Base-by-base conservation (phyloP, 2,113 vertebrate genomes). In the Alligator mississippiensis region DNA sequence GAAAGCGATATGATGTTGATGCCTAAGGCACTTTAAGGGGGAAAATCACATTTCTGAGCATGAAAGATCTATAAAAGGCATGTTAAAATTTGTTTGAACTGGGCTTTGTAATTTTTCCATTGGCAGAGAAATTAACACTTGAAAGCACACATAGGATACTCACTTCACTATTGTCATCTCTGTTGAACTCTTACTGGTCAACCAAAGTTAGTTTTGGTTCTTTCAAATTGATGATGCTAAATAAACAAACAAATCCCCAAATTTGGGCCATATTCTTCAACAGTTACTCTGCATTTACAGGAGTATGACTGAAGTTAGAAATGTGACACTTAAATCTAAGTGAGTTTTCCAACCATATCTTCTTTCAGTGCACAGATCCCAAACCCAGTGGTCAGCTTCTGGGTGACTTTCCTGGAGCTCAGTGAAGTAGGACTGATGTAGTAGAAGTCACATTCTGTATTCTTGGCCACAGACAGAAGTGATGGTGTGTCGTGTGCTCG, bases 31-130 rank as follows among this genome's bases (percentile, higher is more conserved):
- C 90, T 93, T 96, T 66, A 87, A 91, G 95, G 93, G 91, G 92
- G 92, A 28, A 89, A 97, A 91, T 89, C 75, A 75, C 63, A 81
- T 96, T 97, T 96, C 92, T 84, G 85, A 89, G 87, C 64, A 87
- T 25, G 30, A 96, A 90, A 94, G 68, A 55, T 88, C 47, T 4
- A 6, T 77, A 78, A 77, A 47, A 96, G 85, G 47, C 92, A 82
- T 79, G 84, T 94, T 95, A 88, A 89, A 95, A 91, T 92, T 77
- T 95, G 92, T 96, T 95, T 93, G 25, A 93, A 72, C 86, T 88
- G 72, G 82, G 91, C 62, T 90, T 57, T 93, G 17, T 89, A 82
- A 83, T 86, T 92, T 75, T 96, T 94, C 93, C 38, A 75, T 63
- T 95, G 76, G 75, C 55, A 88, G 24, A 87, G 90, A 93, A 90